phyloP scores from a whole-genome alignment of 1,140 invertebrate species.

The Oncopeltus fasciatus region DNA sequence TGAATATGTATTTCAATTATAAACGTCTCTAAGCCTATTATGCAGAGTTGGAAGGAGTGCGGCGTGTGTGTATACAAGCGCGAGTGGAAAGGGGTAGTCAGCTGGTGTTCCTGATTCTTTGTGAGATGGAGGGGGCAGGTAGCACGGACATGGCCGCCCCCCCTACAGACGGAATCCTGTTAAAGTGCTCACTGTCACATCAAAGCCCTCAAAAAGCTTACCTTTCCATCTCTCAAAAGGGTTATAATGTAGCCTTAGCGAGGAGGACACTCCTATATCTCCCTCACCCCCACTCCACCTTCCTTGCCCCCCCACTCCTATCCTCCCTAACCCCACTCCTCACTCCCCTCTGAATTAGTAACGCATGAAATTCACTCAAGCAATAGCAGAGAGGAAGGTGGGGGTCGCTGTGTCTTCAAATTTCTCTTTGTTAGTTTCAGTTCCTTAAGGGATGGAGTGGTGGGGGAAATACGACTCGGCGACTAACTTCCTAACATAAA shows the following conservation, averaged over 20 bases:
- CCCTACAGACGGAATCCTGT: neutral
- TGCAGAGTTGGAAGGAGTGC: neutral
- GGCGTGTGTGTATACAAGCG: too few species aligned
- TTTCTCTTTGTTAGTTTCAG: neutral
- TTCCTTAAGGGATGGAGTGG: neutral
- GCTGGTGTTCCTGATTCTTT: too few species aligned
- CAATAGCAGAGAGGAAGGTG: neutral
- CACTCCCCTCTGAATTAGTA: neutral
- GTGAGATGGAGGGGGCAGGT: too few species aligned
- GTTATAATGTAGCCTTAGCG: neutral
- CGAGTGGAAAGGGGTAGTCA: too few species aligned
- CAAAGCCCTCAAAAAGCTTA: neutral
- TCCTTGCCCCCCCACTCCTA: too few species aligned
- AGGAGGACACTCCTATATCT: neutral
- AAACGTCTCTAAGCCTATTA: neutral
- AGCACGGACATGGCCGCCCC: too few species aligned
- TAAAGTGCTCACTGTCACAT: neutral
- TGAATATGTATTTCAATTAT: constrained; percentile 8
- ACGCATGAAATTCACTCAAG: neutral
- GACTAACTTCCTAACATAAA: neutral
- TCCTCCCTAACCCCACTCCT: too few species aligned
- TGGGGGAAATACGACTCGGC: neutral
- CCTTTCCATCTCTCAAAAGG: neutral
- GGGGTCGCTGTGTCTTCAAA: neutral
- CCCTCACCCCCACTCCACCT: too few species aligned